These are phyloP conservation scores for Allacma fusca DNA, from an alignment of 2,888 invertebrate species.

Conservation along the genomic window DNA sequence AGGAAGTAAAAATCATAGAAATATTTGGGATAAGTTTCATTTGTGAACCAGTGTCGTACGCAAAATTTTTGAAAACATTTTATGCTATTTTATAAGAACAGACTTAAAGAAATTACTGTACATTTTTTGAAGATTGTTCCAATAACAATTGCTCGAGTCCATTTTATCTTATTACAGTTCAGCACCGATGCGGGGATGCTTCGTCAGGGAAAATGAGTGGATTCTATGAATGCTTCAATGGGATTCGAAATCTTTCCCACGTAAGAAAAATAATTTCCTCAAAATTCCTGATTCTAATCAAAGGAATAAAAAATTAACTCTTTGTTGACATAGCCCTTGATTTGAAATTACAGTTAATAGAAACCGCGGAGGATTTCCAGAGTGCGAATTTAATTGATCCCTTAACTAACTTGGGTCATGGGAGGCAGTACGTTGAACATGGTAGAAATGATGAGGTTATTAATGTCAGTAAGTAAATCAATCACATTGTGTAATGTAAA, in stretches of 20 bases:
- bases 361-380: constrained; percentile 53
- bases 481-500: not conserved
- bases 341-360: constrained; percentile 48
- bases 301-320: too few relatives aligned
- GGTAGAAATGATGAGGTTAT: constrained; percentile 58
- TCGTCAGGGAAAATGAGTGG: constrained; percentile 57
- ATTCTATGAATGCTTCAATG: constrained; percentile 58
- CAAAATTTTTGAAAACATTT: too few relatives aligned
- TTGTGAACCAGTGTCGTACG: too few relatives aligned
- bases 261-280: constrained; percentile 35
- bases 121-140: too few relatives aligned
- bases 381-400: constrained; percentile 53
- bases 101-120: too few relatives aligned
- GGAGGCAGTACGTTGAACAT: constrained; percentile 56
- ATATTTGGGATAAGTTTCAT: too few relatives aligned
- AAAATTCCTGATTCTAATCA: too few relatives aligned
- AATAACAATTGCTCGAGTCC: too few relatives aligned
- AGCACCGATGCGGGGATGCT: constrained; percentile 57
- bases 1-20: too few relatives aligned
- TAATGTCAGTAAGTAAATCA: constrained; percentile 51
- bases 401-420: constrained; percentile 49
- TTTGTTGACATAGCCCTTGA: too few relatives aligned
- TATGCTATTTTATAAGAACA: too few relatives aligned
- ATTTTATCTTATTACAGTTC: constrained; percentile 44
- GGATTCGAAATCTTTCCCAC: constrained; percentile 55